Evolutionary conservation across 2,888 invertebrate genomes (phyloP).

Genomic region (Zygogramma bicolorata): DNA sequence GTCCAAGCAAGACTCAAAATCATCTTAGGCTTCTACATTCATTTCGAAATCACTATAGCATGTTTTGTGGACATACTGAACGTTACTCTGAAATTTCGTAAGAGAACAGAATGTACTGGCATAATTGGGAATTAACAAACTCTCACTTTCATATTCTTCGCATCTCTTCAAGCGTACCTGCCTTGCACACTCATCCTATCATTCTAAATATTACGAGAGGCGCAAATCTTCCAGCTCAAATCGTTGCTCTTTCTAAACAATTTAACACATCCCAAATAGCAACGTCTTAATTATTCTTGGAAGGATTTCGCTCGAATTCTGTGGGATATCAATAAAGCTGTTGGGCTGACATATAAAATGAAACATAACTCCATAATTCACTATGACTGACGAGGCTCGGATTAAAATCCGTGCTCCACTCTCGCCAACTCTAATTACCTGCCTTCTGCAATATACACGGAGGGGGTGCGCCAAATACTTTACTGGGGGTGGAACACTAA

Average conservation of each 20-base stretch:
- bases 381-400: constrained; percentile 21
- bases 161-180: background rate
- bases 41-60: too few species aligned
- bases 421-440: constrained; percentile 21
- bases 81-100: too few species aligned
- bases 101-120: too few species aligned
- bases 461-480: background rate
- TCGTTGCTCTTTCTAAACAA: background rate
- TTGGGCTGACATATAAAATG: constrained; percentile 20
- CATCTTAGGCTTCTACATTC: too few species aligned
- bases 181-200: background rate
- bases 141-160: too few species aligned
- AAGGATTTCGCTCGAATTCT: constrained; percentile 7
- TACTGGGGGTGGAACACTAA: background rate
- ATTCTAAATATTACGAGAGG: background rate
- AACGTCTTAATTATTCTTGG: constrained; percentile 1
- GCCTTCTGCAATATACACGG: background rate
- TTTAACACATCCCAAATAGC: constrained; percentile 4
- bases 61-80: too few species aligned
- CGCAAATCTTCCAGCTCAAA: background rate
- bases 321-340: constrained; percentile 28
- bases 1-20: too few species aligned
- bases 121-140: too few species aligned
- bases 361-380: constrained; percentile 28
- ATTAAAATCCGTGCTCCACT: constrained; percentile 19